These are phyloP conservation scores for Cataglyphis rosenhaueri DNA, from an alignment of 2,888 invertebrate genomes.

Conservation along the genomic window DNA sequence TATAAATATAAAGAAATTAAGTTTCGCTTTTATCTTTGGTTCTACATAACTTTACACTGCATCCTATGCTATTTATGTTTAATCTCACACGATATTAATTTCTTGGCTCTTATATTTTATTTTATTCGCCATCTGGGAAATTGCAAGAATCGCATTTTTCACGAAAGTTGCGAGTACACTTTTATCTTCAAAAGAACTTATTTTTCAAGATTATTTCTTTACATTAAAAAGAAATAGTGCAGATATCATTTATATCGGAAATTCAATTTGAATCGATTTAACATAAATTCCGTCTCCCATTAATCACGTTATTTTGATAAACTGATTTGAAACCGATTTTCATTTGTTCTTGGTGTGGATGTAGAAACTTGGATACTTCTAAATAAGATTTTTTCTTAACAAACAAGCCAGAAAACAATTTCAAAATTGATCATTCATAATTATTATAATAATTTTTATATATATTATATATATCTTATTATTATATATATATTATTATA, in stretches of 20 bases:
- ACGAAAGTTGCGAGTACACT: background rate
- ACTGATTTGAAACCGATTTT: no score
- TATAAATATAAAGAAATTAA: background rate
- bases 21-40: background rate
- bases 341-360: background rate
- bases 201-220: constrained; percentile 10
- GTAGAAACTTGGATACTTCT: background rate
- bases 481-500: background rate
- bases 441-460: background rate
- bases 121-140: constrained; percentile 6
- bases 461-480: background rate
- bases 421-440: background rate
- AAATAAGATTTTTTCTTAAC: background rate
- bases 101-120: background rate
- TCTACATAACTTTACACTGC: background rate
- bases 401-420: background rate
- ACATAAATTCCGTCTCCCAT: constrained; percentile 56
- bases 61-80: background rate
- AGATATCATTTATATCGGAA: constrained; percentile 32
- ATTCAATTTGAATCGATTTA: background rate
- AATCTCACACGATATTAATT: constrained; percentile 10
- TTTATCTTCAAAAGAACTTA: background rate
- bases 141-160: constrained; percentile 20
- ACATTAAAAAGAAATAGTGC: constrained; percentile 10
- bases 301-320: constrained; percentile 24